Base-by-base conservation (phyloP, 2,888 invertebrate species). In the Volucella inflata region DNA sequence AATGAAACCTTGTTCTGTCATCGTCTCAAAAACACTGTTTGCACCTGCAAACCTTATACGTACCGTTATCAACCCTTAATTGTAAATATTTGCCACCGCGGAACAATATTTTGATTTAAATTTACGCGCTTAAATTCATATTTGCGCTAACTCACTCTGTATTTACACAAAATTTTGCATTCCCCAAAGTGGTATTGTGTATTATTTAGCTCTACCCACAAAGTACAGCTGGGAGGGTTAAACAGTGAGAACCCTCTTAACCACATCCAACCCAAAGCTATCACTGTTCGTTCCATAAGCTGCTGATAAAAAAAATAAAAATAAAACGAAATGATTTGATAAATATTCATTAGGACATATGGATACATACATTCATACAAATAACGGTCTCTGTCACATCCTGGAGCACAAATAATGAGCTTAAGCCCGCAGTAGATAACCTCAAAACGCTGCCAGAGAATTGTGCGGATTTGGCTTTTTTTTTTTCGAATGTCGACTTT, bases 401-500 rank as follows among this genome's bases (percentile, higher is more conserved):
- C 46, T 17, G 10, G 17, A 64, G 60, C 60, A 30, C 70, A 77
- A 77, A 77, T 77, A 77, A 64, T 77, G 55, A 64, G 70, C 53
- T 57, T 40, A 42, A 60, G 17, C 30, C 30, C 60, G 42, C 68
- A 38, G 53, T 76, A 67, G 65, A 59, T 76, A 76, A 60, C 62
- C 70, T 55, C 70, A 48, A 62, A 64, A 30, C 30, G 30, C 6
- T 30, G 30, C 30, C 30, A 30, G 4, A 6, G 30, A 30, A 30
- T 6, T 30, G 30, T 30, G 30, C 30, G 30, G 30, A 38, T 57
- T 65, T 60, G 44, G 55, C 12, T 14, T 55, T 53, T 53, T 53
- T 68, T 70, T 70, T 68, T 53, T 36, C 1, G 12, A 1, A 6
- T 30, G 4, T 55, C 14, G 16, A 55, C 16, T 44, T 55, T 57